phyloP scores from a whole-genome alignment of 2,888 invertebrate species.

The Cybosia mesomella region DNA sequence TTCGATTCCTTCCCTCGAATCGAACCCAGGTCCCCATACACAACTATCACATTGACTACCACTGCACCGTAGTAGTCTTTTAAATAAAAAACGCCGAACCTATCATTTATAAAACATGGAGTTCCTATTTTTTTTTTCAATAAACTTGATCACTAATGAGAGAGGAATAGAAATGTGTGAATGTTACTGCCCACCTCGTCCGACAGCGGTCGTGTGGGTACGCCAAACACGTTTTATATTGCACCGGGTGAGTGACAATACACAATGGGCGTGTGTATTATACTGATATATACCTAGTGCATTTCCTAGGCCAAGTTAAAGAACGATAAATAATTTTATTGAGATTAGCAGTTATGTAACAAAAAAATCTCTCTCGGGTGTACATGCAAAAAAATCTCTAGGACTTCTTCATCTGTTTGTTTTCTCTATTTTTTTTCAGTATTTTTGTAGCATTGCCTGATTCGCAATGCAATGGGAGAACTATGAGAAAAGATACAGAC shows the following conservation, averaged over 20 bases:
- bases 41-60: too few relatives aligned
- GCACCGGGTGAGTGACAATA: background rate
- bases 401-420: background rate
- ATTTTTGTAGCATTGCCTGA: background rate
- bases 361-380: too few relatives aligned
- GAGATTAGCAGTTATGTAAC: too few relatives aligned
- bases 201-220: background rate
- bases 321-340: background rate
- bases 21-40: background rate
- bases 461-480: too few relatives aligned
- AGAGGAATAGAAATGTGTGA: background rate
- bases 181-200: background rate
- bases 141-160: too few relatives aligned
- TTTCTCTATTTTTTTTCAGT: background rate
- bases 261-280: background rate
- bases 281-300: background rate
- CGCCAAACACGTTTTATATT: conserved; percentile 2
- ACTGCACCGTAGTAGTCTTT: too few relatives aligned
- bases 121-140: too few relatives aligned
- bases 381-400: too few relatives aligned
- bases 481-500: background rate
- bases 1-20: too few relatives aligned
- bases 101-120: too few relatives aligned
- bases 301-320: background rate
- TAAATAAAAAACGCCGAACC: too few relatives aligned